Percentiles rank a stretch among this genome's conserved stretches.
phyloP scores from a whole-genome alignment of 2,797 vertebrate genomes.

The Paedocypris micromegethes region DNA sequence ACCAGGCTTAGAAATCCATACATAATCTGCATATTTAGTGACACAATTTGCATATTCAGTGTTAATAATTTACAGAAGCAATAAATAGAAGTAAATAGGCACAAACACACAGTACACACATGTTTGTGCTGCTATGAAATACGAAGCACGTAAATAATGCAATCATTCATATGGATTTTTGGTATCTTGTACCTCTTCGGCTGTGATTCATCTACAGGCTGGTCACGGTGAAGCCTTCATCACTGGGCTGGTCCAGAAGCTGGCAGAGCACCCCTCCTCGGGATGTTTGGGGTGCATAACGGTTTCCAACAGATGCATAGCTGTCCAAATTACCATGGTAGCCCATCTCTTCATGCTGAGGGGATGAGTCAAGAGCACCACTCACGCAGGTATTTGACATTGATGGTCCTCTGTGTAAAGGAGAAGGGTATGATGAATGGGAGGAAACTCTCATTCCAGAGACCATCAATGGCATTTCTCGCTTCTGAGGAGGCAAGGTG shows the following conservation, averaged over 20 bases:
- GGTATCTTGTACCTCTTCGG: slow-evolving; percentile 40
- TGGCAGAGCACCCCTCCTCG: slow-evolving; percentile 91
- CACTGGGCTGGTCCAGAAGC: slow-evolving; percentile 88
- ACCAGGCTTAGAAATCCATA: background rate
- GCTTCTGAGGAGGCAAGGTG: slow-evolving; percentile 69
- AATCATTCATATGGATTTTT: too few relatives aligned
- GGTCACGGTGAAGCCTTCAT: slow-evolving; percentile 98
- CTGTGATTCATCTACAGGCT: slow-evolving; percentile 81
- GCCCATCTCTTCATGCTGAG: slow-evolving; percentile 84
- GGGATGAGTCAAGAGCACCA: slow-evolving; percentile 84
- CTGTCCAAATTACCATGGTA: slow-evolving; percentile 88
- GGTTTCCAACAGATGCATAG: slow-evolving; percentile 75
- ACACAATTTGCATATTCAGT: background rate
- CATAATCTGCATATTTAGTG: background rate
- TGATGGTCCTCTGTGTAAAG: slow-evolving; percentile 59
- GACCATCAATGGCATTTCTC: slow-evolving; percentile 72
- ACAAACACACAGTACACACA: too few relatives aligned
- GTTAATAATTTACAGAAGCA: too few relatives aligned
- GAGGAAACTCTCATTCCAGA: slow-evolving; percentile 71
- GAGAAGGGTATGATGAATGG: slow-evolving; percentile 60
- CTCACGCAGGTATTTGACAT: slow-evolving; percentile 58
- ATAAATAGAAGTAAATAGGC: too few relatives aligned
- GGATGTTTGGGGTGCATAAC: slow-evolving; percentile 81
- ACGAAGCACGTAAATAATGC: too few relatives aligned
- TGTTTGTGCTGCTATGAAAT: too few relatives aligned